Evolutionary conservation across 2,888 invertebrate genomes (phyloP).

Genomic region (Amiota mariae): DNA sequence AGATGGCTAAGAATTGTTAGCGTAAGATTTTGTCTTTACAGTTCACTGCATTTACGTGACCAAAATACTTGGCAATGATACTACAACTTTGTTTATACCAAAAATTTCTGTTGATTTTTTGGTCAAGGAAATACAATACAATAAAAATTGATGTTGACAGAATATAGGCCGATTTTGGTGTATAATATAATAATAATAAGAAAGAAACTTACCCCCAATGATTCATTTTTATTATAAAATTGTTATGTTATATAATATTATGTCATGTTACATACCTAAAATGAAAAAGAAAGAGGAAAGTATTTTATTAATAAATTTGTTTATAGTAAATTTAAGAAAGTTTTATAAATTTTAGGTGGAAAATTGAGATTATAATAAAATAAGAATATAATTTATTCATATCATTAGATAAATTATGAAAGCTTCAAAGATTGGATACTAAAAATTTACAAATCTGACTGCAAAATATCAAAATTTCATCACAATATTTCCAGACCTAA

Average conservation of each 20-base stretch:
- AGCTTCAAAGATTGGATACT: too few relatives aligned
- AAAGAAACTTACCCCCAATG: background rate
- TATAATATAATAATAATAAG: too few relatives aligned
- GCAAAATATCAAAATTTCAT: too few relatives aligned
- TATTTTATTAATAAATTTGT: background rate
- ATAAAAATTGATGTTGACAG: background rate
- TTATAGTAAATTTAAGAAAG: background rate
- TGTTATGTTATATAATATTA: too few relatives aligned
- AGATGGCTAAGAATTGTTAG: background rate
- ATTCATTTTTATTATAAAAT: too few relatives aligned
- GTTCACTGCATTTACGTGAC: conserved; percentile 31
- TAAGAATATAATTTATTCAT: too few relatives aligned
- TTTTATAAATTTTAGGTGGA: too few relatives aligned
- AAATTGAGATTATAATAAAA: too few relatives aligned
- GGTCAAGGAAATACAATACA: conserved; percentile 16
- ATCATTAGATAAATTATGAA: too few relatives aligned
- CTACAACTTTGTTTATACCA: conserved; percentile 12
- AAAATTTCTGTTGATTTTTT: conserved; percentile 10
- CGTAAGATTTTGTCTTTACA: conserved; percentile 25
- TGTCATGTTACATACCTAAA: conserved; percentile 11
- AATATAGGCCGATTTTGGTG: background rate
- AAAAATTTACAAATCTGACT: too few relatives aligned
- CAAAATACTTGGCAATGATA: conserved; percentile 23
- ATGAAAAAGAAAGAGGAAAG: conserved; percentile 4
- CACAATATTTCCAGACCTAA: too few relatives aligned